Conservation (phyloP, 2,113 vertebrate genomes). For the Phocoena sinus region DNA sequence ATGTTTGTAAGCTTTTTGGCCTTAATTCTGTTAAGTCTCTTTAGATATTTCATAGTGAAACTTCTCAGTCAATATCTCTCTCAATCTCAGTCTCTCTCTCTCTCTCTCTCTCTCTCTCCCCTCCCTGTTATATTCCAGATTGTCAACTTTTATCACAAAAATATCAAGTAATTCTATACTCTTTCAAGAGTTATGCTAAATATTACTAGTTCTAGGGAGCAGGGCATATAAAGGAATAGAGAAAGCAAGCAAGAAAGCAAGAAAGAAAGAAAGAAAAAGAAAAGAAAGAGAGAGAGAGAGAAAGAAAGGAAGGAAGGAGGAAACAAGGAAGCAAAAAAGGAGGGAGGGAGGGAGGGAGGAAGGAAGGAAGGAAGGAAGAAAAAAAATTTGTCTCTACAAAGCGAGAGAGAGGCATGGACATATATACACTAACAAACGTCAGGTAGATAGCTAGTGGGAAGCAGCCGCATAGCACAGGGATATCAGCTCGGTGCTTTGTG, state of each 20-base stretch:
- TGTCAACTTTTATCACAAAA: neutral
- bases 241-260: neutral
- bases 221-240: neutral
- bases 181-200: neutral
- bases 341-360: too few species aligned
- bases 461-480: too few species aligned
- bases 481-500: too few species aligned
- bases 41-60: neutral
- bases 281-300: rapidly evolving
- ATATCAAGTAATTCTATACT: neutral
- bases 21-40: neutral
- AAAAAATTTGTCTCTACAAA: too few species aligned
- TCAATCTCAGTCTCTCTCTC: neutral
- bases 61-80: neutral
- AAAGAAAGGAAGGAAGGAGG: neutral
- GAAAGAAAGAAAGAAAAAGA: rapidly evolving
- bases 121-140: neutral
- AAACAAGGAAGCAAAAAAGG: too few species aligned
- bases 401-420: too few species aligned
- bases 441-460: too few species aligned
- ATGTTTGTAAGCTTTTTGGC: neutral
- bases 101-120: too few species aligned
- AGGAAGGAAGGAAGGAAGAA: too few species aligned
- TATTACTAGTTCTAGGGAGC: neutral
- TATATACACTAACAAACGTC: too few species aligned